Evolutionary conservation across 2,113 vertebrate species (phyloP).

Genomic region (Strix uralensis): DNA sequence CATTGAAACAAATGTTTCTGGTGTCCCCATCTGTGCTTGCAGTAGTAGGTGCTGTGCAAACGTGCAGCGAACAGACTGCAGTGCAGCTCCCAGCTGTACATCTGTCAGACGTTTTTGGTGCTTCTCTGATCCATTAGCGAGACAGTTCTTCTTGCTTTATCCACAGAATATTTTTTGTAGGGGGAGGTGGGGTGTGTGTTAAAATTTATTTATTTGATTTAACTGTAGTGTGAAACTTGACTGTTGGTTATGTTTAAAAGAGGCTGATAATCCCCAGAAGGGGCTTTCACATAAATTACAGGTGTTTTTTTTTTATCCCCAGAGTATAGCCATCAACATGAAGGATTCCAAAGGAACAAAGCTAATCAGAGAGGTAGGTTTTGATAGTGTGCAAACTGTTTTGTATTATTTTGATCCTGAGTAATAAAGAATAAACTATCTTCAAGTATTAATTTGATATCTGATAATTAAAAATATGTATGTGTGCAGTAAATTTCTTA

Average conservation of each 20-base stretch:
- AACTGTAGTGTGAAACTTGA: background rate
- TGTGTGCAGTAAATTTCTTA: background rate
- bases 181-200: background rate
- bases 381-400: background rate
- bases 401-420: background rate
- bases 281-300: background rate
- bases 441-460: background rate
- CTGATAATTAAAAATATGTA: background rate
- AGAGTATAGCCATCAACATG: constrained; percentile 93
- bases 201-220: background rate
- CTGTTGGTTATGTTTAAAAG: background rate
- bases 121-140: background rate
- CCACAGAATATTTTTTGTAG: background rate
- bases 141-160: background rate
- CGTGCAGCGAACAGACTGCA: background rate
- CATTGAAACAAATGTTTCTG: background rate
- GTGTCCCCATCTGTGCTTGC: background rate
- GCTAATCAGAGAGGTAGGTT: constrained; percentile 85
- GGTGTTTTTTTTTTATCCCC: constrained; percentile 37
- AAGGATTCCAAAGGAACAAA: constrained; percentile 84
- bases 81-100: background rate
- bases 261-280: background rate
- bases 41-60: background rate
- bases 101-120: background rate
- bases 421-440: background rate